phyloP scores from a whole-genome alignment of 2,888 invertebrate species.

The Coenonympha arcania region DNA sequence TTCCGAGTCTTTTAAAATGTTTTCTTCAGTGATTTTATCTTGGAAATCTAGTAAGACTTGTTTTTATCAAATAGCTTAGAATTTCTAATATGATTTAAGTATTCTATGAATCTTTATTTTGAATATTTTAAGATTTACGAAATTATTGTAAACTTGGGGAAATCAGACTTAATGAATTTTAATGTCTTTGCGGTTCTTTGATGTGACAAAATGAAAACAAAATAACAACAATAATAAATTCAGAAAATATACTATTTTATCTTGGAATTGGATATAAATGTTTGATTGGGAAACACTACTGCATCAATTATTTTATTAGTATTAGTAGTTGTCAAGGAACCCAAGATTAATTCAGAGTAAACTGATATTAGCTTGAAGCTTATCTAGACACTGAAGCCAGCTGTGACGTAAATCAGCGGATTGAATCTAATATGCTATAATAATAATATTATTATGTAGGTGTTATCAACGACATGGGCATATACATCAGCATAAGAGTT shows the following conservation, averaged over 20 bases:
- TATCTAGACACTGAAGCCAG: constrained; percentile 74
- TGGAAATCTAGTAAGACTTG: constrained; percentile 3
- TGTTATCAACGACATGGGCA: constrained; percentile 69
- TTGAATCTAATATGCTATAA: constrained; percentile 67
- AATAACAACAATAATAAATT: background rate
- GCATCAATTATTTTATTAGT: constrained; percentile 20
- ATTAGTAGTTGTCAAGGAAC: constrained; percentile 32
- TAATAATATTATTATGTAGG: constrained; percentile 52
- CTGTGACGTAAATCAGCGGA: constrained; percentile 69
- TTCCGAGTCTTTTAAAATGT: constrained; percentile 18
- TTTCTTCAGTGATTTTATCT: background rate
- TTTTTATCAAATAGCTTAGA: background rate
- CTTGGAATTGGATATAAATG: background rate
- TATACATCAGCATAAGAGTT: constrained; percentile 71
- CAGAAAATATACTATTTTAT: background rate
- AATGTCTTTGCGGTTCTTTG: background rate
- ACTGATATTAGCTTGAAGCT: constrained; percentile 69
- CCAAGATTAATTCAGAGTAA: constrained; percentile 51
- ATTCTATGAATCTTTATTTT: background rate
- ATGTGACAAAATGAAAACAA: background rate
- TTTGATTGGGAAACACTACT: constrained; percentile 8
- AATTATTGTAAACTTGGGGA: background rate
- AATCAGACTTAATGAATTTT: background rate
- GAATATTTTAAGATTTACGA: background rate
- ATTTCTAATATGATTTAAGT: too few relatives aligned